Conservation (phyloP, 2,888 invertebrate genomes). For the Acanthosepion esculentum region DNA sequence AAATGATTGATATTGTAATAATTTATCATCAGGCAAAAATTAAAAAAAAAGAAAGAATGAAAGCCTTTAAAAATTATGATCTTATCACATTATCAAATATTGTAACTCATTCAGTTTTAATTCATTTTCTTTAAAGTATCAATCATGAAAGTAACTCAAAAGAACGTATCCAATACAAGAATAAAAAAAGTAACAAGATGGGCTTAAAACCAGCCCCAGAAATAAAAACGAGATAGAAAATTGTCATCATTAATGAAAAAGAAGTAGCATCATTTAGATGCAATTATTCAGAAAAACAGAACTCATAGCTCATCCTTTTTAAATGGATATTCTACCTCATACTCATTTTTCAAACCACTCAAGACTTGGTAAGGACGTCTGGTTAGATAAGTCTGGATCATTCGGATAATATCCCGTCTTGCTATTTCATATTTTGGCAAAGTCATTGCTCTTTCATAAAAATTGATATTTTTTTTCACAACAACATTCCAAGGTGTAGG, state of each 20-base stretch:
- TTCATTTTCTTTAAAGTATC: too few species aligned
- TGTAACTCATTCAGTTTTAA: too few species aligned
- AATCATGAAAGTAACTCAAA: too few species aligned
- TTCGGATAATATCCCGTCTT: conserved; percentile 67
- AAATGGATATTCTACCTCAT: conserved; percentile 54
- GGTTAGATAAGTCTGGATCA: conserved; percentile 62
- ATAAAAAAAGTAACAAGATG: background rate
- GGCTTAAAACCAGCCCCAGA: background rate
- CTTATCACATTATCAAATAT: too few species aligned
- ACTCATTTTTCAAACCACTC: conserved; percentile 58
- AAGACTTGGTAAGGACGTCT: conserved; percentile 59
- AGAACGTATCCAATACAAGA: too few species aligned
- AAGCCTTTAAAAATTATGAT: too few species aligned
- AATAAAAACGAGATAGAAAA: background rate
- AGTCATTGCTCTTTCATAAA: conserved; percentile 73
- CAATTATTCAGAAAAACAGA: background rate
- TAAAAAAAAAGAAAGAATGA: too few species aligned
- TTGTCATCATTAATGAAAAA: background rate
- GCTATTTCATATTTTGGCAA: conserved; percentile 57
- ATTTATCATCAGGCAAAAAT: too few species aligned
- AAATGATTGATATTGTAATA: too few species aligned
- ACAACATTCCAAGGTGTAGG: conserved; percentile 73
- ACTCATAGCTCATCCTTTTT: conserved; percentile 57
- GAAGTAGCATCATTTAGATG: background rate
- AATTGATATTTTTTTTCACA: conserved; percentile 70